Evolutionary conservation across 2,113 vertebrate genomes (phyloP).

Genomic region (Apaloderma vittatum): DNA sequence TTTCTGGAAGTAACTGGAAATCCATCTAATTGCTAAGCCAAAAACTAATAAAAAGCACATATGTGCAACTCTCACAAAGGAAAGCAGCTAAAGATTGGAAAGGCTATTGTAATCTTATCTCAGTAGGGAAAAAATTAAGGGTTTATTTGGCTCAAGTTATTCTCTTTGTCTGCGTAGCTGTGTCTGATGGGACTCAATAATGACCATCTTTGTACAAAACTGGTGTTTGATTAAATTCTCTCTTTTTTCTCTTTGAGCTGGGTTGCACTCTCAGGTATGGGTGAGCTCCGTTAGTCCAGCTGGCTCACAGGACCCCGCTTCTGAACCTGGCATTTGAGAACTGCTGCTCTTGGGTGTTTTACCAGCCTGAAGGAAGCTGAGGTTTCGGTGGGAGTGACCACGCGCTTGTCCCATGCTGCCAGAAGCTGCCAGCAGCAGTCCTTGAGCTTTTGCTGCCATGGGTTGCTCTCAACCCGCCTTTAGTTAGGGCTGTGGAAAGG

Average conservation of each 20-base stretch:
- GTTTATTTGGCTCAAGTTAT: conserved; percentile 45
- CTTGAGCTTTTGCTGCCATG: rapidly evolving
- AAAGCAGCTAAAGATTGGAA: conserved; percentile 26
- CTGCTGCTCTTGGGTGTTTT: neutral
- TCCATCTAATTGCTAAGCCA: conserved; percentile 41
- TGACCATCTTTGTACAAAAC: neutral
- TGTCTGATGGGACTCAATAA: conserved; percentile 36
- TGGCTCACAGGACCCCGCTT: neutral
- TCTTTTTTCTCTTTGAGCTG: neutral
- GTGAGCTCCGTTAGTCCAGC: neutral
- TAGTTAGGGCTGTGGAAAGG: neutral
- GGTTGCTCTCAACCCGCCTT: neutral
- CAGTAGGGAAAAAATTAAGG: conserved; percentile 37
- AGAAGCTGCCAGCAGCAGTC: neutral
- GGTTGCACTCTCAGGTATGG: neutral
- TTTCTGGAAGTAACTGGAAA: conserved; percentile 54
- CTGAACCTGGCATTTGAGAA: neutral
- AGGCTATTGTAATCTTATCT: conserved; percentile 43
- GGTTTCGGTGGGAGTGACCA: neutral
- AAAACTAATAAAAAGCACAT: conserved; percentile 51
- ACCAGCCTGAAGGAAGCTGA: rapidly evolving
- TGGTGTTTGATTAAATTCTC: neutral
- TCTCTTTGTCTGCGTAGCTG: conserved; percentile 46
- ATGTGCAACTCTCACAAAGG: neutral
- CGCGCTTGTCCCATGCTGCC: too few species aligned